Percentiles rank a stretch among this genome's conserved stretches.
These are phyloP conservation scores for Ancistrus triradiatus DNA, from an alignment of 2,113 vertebrate species.

Conservation along the genomic window DNA sequence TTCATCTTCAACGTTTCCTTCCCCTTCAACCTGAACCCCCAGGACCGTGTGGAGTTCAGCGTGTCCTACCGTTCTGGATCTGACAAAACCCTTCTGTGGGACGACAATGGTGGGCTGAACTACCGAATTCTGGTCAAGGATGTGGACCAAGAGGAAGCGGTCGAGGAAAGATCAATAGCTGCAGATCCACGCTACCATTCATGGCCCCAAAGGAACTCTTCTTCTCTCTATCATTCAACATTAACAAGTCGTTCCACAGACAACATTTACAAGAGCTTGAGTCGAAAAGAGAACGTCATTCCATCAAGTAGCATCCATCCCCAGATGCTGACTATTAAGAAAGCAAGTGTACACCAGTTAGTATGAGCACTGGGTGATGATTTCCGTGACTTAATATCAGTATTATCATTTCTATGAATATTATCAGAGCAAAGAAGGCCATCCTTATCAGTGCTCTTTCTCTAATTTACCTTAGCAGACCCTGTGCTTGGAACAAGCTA, in stretches of 20 bases:
- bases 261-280: not conserved
- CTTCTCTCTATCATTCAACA: not conserved
- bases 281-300: not conserved
- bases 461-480: no score
- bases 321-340: not conserved
- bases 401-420: no score
- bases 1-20: constrained; percentile 63
- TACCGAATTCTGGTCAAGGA: constrained; percentile 23
- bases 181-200: not conserved
- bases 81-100: not conserved
- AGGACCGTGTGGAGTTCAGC: constrained; percentile 10
- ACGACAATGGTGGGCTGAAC: constrained; percentile 35
- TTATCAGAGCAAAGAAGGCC: no score
- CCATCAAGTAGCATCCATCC: not conserved
- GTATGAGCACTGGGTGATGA: not conserved
- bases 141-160: not conserved
- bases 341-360: not conserved
- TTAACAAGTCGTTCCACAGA: not conserved
- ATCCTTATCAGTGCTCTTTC: no score
- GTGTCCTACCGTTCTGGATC: constrained; percentile 8
- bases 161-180: not conserved
- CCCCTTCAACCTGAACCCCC: constrained; percentile 27
- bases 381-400: no score
- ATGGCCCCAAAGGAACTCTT: not conserved
- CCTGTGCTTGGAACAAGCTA: no score